Percentiles rank a stretch among this genome's conserved stretches.
These are phyloP conservation scores for Laupala kohalensis DNA, from an alignment of 1,140 invertebrate species.

Conservation along the genomic window DNA sequence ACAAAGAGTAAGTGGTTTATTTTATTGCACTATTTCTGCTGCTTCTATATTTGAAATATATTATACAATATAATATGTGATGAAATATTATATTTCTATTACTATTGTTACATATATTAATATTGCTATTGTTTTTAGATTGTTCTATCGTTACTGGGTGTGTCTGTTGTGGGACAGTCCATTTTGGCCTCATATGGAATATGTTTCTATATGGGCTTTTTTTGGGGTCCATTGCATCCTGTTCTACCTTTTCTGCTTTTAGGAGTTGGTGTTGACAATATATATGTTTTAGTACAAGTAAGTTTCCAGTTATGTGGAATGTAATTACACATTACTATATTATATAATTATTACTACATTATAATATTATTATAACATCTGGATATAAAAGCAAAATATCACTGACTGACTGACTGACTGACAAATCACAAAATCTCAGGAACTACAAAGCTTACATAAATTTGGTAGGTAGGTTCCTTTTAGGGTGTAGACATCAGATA, in stretches of 20 bases:
- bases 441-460: no score
- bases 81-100: no score
- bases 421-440: no score
- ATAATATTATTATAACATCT: neutral
- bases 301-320: neutral
- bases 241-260: constrained; percentile 42
- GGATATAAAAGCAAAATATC: no score
- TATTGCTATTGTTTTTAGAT: constrained; percentile 18
- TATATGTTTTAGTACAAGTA: constrained; percentile 38
- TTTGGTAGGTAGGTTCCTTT: no score
- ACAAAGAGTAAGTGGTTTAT: constrained; percentile 29
- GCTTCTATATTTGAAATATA: no score
- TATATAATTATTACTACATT: neutral
- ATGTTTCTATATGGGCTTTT: constrained; percentile 35
- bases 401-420: no score
- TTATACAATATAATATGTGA: no score
- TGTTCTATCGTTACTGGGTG: constrained; percentile 35
- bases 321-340: neutral
- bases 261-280: constrained; percentile 39
- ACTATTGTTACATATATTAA: no score
- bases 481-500: no score
- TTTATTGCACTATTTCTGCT: constrained; percentile 10
- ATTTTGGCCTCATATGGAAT: constrained; percentile 38
- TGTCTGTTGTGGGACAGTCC: constrained; percentile 36
- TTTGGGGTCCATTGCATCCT: constrained; percentile 40